Base-by-base conservation (phyloP, 2,888 invertebrate species). In the Cyaniris semiargus region DNA sequence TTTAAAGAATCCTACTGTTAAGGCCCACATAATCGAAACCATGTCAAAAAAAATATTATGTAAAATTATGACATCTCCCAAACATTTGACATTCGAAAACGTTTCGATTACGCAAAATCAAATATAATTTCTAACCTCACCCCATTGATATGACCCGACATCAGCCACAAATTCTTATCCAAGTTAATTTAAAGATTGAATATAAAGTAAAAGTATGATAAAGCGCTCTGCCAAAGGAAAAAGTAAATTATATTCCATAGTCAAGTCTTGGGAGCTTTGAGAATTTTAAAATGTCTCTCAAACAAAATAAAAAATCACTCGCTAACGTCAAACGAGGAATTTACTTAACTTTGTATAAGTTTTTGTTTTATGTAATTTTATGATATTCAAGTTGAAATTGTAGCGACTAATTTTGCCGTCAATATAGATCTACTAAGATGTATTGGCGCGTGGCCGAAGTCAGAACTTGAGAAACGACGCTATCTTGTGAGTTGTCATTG, bases 251-350 rank as follows among this genome's bases (percentile, higher is more conserved):
- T 74, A 74, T 74, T 74, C 74, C 48, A 74, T 44, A 44, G 48
- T 74, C 71, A 66, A 71, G 74, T 18, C 74, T 74, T 27, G 74
- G 48, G 74, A 74, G 48, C 72, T 72, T 72, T 72, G 72, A 44
- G 44, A 74, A 74, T 74, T 74, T 74, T 48, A 74, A 74, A 74
- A 74, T 48, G 27, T 74, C 74, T 48, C 74, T 74, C 53, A 48
- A 48, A 74, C 74, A 74, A 74, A 74, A 71, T 71, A 38, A 74
- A 74, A 74, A 74, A 74, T 74, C 74, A 53, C 74, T 74, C 53
- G 74, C 74, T 27, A 48, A 74, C 74, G 74, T 74, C 74, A 74
- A 74, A 74, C 23, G 74, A 53, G 44, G 74, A 74, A 53, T 48
- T 74, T 53, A 74, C 53, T 53, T 66, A 31, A 74, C 27, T 74